Evolutionary conservation across 1,140 invertebrate species (phyloP), one percentile per base, ranked within the genome.

Genomic region (Drosophila funebris): DNA sequence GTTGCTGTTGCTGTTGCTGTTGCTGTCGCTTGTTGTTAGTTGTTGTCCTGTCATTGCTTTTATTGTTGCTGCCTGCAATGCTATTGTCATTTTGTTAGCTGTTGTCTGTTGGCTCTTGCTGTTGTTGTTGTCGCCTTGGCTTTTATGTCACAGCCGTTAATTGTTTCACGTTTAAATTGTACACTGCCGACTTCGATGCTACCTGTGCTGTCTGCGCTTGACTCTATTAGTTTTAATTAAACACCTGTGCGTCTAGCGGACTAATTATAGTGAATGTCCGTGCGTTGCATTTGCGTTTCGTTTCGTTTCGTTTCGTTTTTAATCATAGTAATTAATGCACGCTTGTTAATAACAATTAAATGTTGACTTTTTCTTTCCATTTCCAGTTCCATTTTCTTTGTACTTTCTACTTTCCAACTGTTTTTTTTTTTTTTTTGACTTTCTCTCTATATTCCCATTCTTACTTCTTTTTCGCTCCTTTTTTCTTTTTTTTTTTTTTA

Each of bases 291-390:
- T 58, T 57, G 9, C 24, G 22, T 68, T 14, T 13, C 13, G 9
- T 37, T 24, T 27, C 41, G 8, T 57, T 61, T 24, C 52, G 52
- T 77, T 73, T 61, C 73, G 20, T 54, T 58, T 78, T 73, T 78
- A 78, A 87, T 87, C 82, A 87, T 78, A 75, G 75, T 87, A 87
- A 87, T 87, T 88, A 88, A 87, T 88, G 71, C 63, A 52, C 62
- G 82, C 82, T 88, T 87, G 83, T 87, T 87, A 83, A 88, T 88
- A 87, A 88, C 75, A 87, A 87, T 87, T 88, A 87, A 85, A 81
- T 87, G 46, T 72, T 74, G 63, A 36, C 62, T 43, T 58, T 31
- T 44, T 53, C 69, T 67, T 52, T 41, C 3, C 53, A 63, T 27
- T 50, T 33, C 37, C 11, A 44, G 11, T 56, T 44, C 36, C 14